These are phyloP conservation scores for Aldrovandia affinis DNA, from an alignment of 2,797 vertebrate species.

Conservation along the genomic window DNA sequence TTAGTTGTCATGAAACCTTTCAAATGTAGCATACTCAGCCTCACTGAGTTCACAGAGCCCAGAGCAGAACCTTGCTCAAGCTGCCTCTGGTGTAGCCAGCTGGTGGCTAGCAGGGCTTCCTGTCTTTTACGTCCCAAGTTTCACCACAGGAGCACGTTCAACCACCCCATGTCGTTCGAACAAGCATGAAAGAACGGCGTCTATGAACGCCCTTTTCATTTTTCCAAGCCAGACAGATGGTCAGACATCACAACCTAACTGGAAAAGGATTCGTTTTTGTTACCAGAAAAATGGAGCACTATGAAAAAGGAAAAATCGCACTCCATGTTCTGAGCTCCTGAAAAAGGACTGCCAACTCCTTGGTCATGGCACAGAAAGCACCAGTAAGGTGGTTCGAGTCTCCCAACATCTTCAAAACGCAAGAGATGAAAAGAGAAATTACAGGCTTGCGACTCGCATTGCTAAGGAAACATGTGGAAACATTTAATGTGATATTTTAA, in stretches of 20 bases:
- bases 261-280: neutral
- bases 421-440: slow-evolving; percentile 29
- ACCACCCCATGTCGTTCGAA: neutral
- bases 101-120: neutral
- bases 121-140: neutral
- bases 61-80: neutral
- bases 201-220: neutral
- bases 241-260: neutral
- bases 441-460: slow-evolving; percentile 26
- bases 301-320: neutral
- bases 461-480: slow-evolving; percentile 39
- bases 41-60: too few relatives aligned
- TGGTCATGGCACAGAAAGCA: neutral
- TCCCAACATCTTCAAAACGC: slow-evolving; percentile 17
- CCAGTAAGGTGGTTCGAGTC: neutral
- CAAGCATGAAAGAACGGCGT: neutral
- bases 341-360: neutral
- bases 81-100: neutral
- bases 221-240: neutral
- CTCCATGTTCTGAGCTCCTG: neutral
- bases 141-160: slow-evolving; percentile 17
- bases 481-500: slow-evolving; percentile 41
- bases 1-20: neutral
- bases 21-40: neutral
- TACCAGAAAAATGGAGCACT: neutral